Percentiles rank a stretch among this genome's conserved stretches.
Conservation (phyloP, 2,113 vertebrate genomes). For the Stigmatopora argus region DNA sequence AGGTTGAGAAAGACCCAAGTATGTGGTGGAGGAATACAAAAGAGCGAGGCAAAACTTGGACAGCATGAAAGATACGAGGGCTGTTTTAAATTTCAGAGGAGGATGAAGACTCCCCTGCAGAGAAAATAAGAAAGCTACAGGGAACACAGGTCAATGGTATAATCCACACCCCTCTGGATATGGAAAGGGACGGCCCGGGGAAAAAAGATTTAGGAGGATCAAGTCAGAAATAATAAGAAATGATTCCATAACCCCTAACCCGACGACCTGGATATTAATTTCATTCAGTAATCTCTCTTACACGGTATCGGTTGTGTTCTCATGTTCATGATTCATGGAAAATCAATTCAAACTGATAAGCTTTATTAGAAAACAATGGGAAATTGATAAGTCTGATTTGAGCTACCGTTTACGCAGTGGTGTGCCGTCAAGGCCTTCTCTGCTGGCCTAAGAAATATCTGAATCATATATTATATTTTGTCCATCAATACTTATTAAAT, state of each 20-base stretch:
- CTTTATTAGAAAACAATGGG: too few species aligned
- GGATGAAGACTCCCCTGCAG: conserved; percentile 76
- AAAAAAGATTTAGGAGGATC: conserved; percentile 18
- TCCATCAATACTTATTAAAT: too few species aligned
- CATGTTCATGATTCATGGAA: too few species aligned
- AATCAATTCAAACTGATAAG: too few species aligned
- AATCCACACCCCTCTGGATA: conserved; percentile 72
- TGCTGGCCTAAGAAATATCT: too few species aligned
- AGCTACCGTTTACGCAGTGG: too few species aligned
- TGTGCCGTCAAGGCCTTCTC: too few species aligned
- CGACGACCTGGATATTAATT: too few species aligned
- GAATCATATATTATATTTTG: too few species aligned
- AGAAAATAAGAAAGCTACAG: conserved; percentile 77
- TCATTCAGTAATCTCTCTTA: too few species aligned
- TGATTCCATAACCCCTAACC: not conserved
- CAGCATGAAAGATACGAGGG: conserved; percentile 52
- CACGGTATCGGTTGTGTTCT: too few species aligned
- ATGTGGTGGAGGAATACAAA: conserved; percentile 27
- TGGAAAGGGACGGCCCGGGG: conserved; percentile 77
- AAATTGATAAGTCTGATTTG: too few species aligned
- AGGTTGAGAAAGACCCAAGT: conserved; percentile 48
- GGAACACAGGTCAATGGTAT: conserved; percentile 65
- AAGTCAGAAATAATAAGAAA: not conserved
- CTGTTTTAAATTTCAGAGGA: conserved; percentile 76
- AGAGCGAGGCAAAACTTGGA: conserved; percentile 7